Evolutionary conservation across 2,797 vertebrate species (phyloP).

Genomic region (Sebastes matsubarae): DNA sequence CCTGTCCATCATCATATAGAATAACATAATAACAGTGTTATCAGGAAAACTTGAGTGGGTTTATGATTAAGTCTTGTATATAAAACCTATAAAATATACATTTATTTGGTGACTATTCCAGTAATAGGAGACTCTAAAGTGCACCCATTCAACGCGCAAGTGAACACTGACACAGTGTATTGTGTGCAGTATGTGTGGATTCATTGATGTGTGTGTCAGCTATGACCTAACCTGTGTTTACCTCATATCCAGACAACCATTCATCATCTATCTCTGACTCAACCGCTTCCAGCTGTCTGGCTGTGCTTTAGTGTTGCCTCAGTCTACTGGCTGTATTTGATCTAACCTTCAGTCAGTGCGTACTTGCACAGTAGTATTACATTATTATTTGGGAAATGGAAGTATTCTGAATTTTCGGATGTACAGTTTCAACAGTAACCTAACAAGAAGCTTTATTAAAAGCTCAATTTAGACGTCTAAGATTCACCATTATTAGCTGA

Average conservation of each 20-base stretch:
- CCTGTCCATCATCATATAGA: neutral
- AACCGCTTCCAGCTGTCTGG: slow-evolving; percentile 12
- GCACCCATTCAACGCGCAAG: neutral
- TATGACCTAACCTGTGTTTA: slow-evolving; percentile 18
- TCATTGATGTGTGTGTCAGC: neutral
- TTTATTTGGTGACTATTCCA: slow-evolving; percentile 7
- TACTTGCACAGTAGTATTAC: neutral
- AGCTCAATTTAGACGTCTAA: neutral
- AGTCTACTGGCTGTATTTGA: slow-evolving; percentile 23
- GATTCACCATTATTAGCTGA: neutral
- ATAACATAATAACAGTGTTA: slow-evolving; percentile 1
- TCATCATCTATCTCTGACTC: slow-evolving; percentile 20
- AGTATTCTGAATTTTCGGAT: neutral
- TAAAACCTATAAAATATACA: slow-evolving; percentile 14
- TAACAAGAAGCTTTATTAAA: neutral
- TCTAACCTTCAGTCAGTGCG: slow-evolving; percentile 7
- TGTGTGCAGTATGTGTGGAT: neutral
- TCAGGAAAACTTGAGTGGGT: neutral
- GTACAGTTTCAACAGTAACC: neutral
- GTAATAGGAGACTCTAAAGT: neutral
- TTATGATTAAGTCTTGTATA: neutral
- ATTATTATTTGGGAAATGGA: neutral
- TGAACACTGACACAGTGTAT: neutral
- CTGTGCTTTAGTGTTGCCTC: slow-evolving; percentile 1
- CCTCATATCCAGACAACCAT: slow-evolving; percentile 12